Evolutionary conservation across 2,888 invertebrate genomes (phyloP).

Genomic region (Gortyna flavago): DNA sequence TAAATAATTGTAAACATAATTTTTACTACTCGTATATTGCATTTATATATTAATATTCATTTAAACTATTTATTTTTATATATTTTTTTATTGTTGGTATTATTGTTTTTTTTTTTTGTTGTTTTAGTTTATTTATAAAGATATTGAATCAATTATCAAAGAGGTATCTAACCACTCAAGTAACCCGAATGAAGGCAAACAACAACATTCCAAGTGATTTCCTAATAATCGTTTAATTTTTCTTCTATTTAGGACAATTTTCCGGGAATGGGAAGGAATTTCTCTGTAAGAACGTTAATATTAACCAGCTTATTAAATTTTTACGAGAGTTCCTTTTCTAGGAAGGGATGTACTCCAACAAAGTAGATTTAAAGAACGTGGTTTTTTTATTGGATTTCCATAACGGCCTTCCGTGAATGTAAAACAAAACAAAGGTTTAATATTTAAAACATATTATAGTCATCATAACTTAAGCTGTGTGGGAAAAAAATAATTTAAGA

Average conservation of each 20-base stretch:
- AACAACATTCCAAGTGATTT: neutral
- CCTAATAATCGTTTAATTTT: neutral
- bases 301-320: slow-evolving; percentile 24
- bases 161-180: neutral
- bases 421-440: neutral
- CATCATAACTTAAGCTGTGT: neutral
- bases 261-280: neutral
- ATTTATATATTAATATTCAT: too few relatives aligned
- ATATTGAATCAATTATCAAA: too few relatives aligned
- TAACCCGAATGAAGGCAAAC: neutral
- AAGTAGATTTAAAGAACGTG: neutral
- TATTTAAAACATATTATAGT: neutral
- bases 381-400: neutral
- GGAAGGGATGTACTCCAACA: slow-evolving; percentile 5
- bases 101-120: too few relatives aligned
- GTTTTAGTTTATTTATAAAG: too few relatives aligned
- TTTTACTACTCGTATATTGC: too few relatives aligned
- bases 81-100: too few relatives aligned
- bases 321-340: neutral
- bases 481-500: neutral
- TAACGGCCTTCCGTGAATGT: neutral
- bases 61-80: too few relatives aligned
- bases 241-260: neutral
- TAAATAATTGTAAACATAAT: too few relatives aligned
- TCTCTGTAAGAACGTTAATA: slow-evolving; percentile 15